A percentile compares a stretch with the other conserved stretches of the same genome.
phyloP scores from a whole-genome alignment of 2,797 vertebrate genomes.

The Spizella passerina region DNA sequence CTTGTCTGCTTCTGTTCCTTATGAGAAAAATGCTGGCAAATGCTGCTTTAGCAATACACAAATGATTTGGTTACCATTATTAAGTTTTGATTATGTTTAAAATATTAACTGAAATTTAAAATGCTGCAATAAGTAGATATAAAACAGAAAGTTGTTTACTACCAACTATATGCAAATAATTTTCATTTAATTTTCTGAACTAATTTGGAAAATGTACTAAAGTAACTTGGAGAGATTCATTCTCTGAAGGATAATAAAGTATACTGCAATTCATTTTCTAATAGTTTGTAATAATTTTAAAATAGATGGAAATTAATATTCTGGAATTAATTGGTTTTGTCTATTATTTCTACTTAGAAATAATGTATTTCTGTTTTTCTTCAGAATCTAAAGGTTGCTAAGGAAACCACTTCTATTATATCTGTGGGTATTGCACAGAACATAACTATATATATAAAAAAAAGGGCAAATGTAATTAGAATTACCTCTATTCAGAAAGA shows the following conservation, averaged over 20 bases:
- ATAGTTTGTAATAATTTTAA: slow-evolving; percentile 43
- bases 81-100: neutral
- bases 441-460: slow-evolving; percentile 32
- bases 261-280: neutral
- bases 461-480: neutral
- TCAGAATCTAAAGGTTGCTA: slow-evolving; percentile 55
- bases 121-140: neutral
- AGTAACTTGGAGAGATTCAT: neutral
- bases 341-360: slow-evolving; percentile 41
- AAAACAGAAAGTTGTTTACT: neutral
- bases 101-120: neutral
- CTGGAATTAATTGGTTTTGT: slow-evolving; percentile 22
- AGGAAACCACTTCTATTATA: slow-evolving; percentile 54
- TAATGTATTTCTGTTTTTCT: slow-evolving; percentile 49
- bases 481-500: neutral
- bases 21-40: neutral
- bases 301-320: slow-evolving; percentile 20
- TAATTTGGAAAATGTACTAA: neutral
- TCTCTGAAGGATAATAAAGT: neutral
- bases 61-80: neutral
- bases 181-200: neutral
- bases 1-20: neutral
- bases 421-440: slow-evolving; percentile 18
- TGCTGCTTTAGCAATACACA: neutral
- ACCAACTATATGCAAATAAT: neutral